Base-by-base conservation (phyloP, 2,797 vertebrate genomes). In the Pelochelys cantorii region DNA sequence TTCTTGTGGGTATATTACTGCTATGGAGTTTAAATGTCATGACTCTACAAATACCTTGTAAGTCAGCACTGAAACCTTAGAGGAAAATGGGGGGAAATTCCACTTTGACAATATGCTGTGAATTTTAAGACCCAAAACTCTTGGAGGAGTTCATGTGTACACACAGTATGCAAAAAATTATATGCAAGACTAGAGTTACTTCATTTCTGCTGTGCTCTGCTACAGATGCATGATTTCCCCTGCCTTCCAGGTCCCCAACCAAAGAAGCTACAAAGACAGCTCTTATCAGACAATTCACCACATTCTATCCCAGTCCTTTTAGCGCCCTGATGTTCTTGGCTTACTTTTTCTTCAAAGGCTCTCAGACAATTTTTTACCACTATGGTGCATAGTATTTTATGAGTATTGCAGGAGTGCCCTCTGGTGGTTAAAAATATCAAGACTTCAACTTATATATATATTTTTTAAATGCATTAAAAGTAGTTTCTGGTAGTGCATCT, bases 281-380 rank as follows among this genome's bases (percentile, higher is more conserved):
- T 42, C 14, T 8, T 22, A 27, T 29, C 3, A 25, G 52, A 60
- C 79, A 81, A 2, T 80, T 48, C 8, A 42, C 23, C 2, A 20
- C 31, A 82, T 17, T 6, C 20, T 14, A 25, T 0, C 3, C 2
- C 11, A 11, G 14, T 56, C 18, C 37, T 27, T 48, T 13, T 31
- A 79, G 34, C 14, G n/a, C 42, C 60, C 17, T 57, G 52, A 52
- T 7, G 5, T 77, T 14, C 7, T 77, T 48, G 42, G 23, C 25
- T 48, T 52, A 37, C 17, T 68, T 68, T 34, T 81, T 34, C 27
- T 31, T 37, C 23, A 37, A 23, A 74, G 37, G 34, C 25, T 27
- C 1, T 0, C 74, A 89, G 74, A 1, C 23, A 57, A 22, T 0
- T 3, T 4, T 0, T 1, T 1, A 2, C 5, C 4, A 48, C 14